Evolutionary conservation across 2,113 vertebrate genomes (phyloP).

Genomic region (Vidua chalybeata): DNA sequence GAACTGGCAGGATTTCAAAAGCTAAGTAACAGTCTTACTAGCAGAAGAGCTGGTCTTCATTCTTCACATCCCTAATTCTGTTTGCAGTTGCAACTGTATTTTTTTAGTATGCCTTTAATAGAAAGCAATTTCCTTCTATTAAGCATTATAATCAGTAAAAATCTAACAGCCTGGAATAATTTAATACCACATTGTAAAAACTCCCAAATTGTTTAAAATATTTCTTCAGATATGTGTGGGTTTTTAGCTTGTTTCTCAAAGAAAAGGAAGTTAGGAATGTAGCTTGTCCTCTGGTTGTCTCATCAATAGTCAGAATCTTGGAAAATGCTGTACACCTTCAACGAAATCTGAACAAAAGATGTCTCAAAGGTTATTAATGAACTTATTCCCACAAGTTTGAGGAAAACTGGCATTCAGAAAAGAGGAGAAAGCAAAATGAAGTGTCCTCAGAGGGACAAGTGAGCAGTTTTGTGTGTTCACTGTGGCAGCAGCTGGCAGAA

Average conservation of each 20-base stretch:
- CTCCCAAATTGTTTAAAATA: background rate
- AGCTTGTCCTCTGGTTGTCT: background rate
- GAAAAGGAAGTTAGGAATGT: background rate
- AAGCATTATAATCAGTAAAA: background rate
- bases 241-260: background rate
- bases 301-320: background rate
- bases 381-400: background rate
- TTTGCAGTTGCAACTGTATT: background rate
- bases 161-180: background rate
- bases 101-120: background rate
- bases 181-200: background rate
- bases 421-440: background rate
- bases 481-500: background rate
- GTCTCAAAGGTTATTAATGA: background rate
- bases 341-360: background rate
- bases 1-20: slow-evolving; percentile 47
- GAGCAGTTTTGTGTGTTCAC: background rate
- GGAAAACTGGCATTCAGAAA: background rate
- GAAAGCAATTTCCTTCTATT: background rate
- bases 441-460: background rate
- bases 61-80: background rate
- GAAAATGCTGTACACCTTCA: background rate
- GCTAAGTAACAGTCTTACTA: slow-evolving; percentile 27
- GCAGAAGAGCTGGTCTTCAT: background rate
- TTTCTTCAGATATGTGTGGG: background rate